phyloP scores from a whole-genome alignment of 2,113 vertebrate species.

The Empidonax alnorum region DNA sequence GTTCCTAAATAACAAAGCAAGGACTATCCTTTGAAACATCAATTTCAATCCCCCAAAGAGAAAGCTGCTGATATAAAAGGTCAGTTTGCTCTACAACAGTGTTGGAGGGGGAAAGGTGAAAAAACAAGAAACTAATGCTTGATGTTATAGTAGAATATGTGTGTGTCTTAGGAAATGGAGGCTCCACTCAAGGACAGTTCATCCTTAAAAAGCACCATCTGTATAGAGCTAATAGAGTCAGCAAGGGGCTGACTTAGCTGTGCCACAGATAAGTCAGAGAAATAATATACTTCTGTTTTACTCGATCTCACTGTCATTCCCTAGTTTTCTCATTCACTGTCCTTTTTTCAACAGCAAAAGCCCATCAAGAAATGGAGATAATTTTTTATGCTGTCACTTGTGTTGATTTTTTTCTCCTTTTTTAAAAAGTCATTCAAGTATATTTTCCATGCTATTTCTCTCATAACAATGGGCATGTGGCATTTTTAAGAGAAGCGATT shows the following conservation, averaged over 20 bases:
- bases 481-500: neutral
- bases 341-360: neutral
- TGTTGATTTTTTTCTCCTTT: neutral
- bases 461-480: neutral
- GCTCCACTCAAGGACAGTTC: neutral
- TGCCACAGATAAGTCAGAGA: neutral
- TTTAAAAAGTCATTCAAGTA: neutral
- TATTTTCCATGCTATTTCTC: neutral
- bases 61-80: slow-evolving; percentile 27
- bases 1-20: slow-evolving; percentile 44
- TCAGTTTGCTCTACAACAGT: neutral
- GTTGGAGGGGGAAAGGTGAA: neutral
- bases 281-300: neutral
- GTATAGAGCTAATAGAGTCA: neutral
- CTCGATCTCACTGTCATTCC: neutral
- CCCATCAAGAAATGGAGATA: neutral
- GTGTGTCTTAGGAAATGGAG: neutral
- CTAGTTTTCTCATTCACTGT: neutral
- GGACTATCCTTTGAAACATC: slow-evolving; percentile 20
- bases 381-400: neutral
- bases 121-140: neutral
- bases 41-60: slow-evolving; percentile 39
- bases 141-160: neutral
- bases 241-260: neutral
- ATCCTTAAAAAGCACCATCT: neutral